Base-by-base conservation (phyloP, 2,113 vertebrate genomes). In the Varanus komodoensis region DNA sequence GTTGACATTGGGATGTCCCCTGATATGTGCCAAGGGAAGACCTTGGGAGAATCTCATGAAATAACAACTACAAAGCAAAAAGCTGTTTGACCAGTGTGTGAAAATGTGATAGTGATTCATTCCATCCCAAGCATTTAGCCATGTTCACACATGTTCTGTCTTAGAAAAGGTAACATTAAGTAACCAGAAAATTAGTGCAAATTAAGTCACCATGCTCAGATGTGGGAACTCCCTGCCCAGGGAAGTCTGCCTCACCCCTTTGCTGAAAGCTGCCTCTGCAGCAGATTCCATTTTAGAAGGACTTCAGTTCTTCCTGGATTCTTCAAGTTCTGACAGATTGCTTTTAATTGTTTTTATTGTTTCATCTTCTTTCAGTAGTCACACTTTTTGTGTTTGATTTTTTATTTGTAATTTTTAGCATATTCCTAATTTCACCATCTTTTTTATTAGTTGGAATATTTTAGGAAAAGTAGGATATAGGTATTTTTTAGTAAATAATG, bases 41-140 rank as follows among this genome's bases (percentile, higher is more conserved):
- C 67, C 14, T 90, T 91, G 88, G 88, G 69, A 83, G 81, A 84
- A 67, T 83, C 81, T 83, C 54, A 84, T 83, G 88, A 84, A 89
- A 89, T 67, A n/a, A 29, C 54, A 75, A 71, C 88, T 75, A 50
- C 54, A 75, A 25, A 89, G 71, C 71, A 38, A 74, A 89, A 89
- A 48, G 29, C 15, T 44, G 50, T 57, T 73, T 44, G 52, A 11
- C 80, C 34, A 29, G 8, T 57, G 8, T 44, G 34, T 82, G 69
- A 78, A 71, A 75, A 75, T 15, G 11, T 73, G 27, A 3, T 12
- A 1, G 34, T 80, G 34, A 88, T 52, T 69, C 67, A 81, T 5
- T 81, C 9, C 12, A 38, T 52, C 34, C 29, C 69, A 15, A 25
- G 14, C 50, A 23, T 48, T 7, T 79, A 50, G 8, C 44, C 27